Evolutionary conservation across 2,888 invertebrate genomes (phyloP).

Genomic region (Tolmerus cingulatus): DNA sequence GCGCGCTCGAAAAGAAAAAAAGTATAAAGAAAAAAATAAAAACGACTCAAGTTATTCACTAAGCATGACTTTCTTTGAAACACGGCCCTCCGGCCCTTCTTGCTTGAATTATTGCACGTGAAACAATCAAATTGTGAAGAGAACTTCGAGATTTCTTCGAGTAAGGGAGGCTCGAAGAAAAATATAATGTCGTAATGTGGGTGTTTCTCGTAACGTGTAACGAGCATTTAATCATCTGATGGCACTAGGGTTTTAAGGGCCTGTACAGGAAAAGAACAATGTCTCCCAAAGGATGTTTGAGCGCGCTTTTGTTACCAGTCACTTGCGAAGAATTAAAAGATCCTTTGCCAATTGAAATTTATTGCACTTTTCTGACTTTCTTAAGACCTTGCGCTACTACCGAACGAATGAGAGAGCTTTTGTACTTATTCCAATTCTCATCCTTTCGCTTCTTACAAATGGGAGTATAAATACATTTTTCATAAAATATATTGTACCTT

Average conservation of each 20-base stretch:
- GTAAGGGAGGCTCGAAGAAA: background rate
- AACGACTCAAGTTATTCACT: background rate
- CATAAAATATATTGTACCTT: background rate
- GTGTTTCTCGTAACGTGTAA: background rate
- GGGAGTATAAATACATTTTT: background rate
- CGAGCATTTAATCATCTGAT: background rate
- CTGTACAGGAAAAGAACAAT: background rate
- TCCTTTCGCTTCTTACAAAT: background rate
- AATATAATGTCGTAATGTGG: background rate
- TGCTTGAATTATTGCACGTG: background rate
- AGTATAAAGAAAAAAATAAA: background rate
- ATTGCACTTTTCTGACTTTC: background rate
- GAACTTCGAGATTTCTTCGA: background rate
- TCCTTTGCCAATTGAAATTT: background rate
- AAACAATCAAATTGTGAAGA: background rate
- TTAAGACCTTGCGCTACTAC: background rate
- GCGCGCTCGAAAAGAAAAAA: background rate
- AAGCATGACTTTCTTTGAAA: background rate
- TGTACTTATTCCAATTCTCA: background rate
- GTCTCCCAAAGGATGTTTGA: background rate
- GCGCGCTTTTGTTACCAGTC: background rate
- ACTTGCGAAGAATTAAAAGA: background rate
- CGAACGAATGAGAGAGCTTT: background rate
- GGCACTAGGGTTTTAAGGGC: background rate
- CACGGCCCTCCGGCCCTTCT: background rate